Percentiles rank a stretch among this genome's conserved stretches.
Evolutionary conservation across 1,140 invertebrate genomes (phyloP).

Genomic region (Brachionus angularis): DNA sequence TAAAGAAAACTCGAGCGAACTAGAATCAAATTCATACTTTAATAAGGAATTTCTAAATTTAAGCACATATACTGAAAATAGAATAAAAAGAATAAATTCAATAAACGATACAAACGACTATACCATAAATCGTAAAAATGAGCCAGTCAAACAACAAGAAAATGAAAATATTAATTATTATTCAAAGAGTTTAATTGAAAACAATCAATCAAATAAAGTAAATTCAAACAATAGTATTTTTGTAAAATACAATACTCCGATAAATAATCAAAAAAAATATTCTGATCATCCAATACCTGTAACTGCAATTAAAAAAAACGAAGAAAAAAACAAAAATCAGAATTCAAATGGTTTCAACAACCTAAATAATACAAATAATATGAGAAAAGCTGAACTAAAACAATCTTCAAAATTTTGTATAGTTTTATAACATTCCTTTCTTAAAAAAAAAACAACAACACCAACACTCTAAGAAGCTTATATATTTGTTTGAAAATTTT

Average conservation of each 20-base stretch:
- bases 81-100: too few species aligned
- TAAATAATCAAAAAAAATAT: not conserved
- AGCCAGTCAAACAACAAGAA: not conserved
- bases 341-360: not conserved
- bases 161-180: not conserved
- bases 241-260: slow-evolving; percentile 6
- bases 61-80: too few species aligned
- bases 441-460: too few species aligned
- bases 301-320: not conserved
- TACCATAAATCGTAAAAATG: not conserved
- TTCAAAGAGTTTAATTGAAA: too few species aligned
- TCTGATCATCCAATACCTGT: not conserved
- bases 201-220: too few species aligned
- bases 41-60: not conserved
- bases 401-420: slow-evolving; percentile 37
- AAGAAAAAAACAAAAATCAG: not conserved
- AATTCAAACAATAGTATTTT: slow-evolving; percentile 31
- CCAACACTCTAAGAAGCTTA: too few species aligned
- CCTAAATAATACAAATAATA: not conserved
- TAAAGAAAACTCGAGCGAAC: slow-evolving; percentile 17
- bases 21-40: slow-evolving; percentile 8
- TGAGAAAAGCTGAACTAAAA: not conserved
- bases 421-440: not conserved
- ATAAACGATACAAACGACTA: not conserved
- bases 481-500: too few species aligned